These are phyloP conservation scores for Pseudomyrmex cubaensis DNA, from an alignment of 1,140 invertebrate genomes.

Conservation along the genomic window DNA sequence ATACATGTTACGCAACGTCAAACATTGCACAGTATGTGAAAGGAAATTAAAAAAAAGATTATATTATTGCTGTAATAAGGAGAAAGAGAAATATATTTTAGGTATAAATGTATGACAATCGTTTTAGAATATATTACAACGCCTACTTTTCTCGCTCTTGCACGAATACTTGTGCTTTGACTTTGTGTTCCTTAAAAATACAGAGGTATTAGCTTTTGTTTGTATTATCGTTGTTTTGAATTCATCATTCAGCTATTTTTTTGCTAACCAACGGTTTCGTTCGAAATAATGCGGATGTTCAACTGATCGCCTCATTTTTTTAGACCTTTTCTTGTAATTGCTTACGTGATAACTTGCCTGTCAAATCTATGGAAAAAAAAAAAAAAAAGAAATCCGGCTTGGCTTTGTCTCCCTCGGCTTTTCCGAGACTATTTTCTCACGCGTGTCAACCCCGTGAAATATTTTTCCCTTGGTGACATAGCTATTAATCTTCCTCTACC, in stretches of 20 bases:
- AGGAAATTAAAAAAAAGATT: background rate
- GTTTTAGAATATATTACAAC: background rate
- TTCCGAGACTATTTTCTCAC: constrained; percentile 35
- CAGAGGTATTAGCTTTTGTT: constrained; percentile 13
- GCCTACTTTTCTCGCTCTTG: background rate
- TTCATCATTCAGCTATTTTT: background rate
- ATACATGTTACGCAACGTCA: background rate
- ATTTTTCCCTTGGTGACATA: constrained; percentile 15
- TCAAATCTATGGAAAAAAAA: constrained; percentile 18
- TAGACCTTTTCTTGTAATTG: background rate
- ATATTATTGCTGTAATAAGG: too few species aligned
- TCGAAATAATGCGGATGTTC: constrained; percentile 30
- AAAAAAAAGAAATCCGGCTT: constrained; percentile 26
- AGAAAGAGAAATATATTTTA: background rate
- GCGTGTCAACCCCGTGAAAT: constrained; percentile 23
- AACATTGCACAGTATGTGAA: background rate
- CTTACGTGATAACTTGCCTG: constrained; percentile 14
- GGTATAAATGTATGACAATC: background rate
- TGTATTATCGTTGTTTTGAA: constrained; percentile 8
- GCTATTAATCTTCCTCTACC: constrained; percentile 42
- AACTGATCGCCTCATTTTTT: constrained; percentile 44
- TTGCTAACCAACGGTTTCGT: background rate
- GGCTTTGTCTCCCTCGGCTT: constrained; percentile 29
- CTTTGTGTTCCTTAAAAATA: background rate
- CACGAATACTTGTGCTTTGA: constrained; percentile 13